Evolutionary conservation across 2,888 invertebrate species (phyloP), one percentile per base, ranked within the genome.

Genomic region (Polydrusus pterygomalis): DNA sequence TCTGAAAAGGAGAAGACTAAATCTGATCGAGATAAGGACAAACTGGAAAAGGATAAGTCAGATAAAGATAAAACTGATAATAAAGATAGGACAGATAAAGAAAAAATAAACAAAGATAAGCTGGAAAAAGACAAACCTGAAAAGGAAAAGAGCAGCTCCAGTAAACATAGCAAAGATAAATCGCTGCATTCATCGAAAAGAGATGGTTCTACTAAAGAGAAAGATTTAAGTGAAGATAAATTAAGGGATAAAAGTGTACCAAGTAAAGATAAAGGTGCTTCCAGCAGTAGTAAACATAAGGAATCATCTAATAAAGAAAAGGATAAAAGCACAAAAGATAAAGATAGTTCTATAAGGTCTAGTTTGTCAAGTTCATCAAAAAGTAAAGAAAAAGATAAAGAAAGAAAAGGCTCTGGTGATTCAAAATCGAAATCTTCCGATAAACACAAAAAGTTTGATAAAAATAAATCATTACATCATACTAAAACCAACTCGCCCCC

Each of bases 131-230:
- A 86, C 60, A 79, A 43, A 84, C 85, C 60, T 17, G 56, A 68
- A 18, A 64, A 71, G 20, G 54, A 75, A 54, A 74, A 78, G 58
- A 75, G 34, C 40, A 62, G 60, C n/a, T 67, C 25, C 15, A 79
- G 80, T 30, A 81, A 76, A 78, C 79, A 83, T 58, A 80, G 62
- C 51, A 77, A 88, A 70, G 34, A 58, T 30, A 65, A 58, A 11
- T 73, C 76, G n/a, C 3, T 9, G 17, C 13, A n/a, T 17, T 47
- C 17, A 47, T 47, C 25, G 30, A 58, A 40, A 69, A 70, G 43
- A 51, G 67, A 47, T 38, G 69, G 67, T 58, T 70, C 67, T 30
- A 62, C 43, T 56, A 74, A 69, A 70, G 58, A 68, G 51, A 76
- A 78, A 72, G 71, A 38, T 18, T 78, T 82, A 63, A 81, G 83